These are phyloP conservation scores for Colinus virginianus DNA, from an alignment of 2,113 vertebrate species.

Conservation along the genomic window DNA sequence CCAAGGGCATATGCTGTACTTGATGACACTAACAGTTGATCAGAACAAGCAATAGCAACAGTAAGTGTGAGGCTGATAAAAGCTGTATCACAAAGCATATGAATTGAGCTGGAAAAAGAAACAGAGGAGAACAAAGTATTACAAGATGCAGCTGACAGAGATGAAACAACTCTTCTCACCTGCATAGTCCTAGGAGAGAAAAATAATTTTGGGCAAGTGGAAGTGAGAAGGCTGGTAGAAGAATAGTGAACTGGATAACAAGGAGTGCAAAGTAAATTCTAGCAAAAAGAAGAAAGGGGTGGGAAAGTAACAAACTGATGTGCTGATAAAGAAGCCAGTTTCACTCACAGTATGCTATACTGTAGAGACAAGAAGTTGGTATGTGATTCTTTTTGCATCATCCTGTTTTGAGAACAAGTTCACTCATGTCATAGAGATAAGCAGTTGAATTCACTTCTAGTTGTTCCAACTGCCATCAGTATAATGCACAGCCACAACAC, in stretches of 20 bases:
- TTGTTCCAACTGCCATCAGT: background rate
- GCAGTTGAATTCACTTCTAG: background rate
- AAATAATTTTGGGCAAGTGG: background rate
- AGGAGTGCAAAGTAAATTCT: background rate
- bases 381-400: background rate
- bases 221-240: background rate
- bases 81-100: conserved; percentile 13
- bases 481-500: background rate
- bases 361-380: background rate
- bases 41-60: conserved; percentile 19
- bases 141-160: background rate
- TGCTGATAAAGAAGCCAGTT: background rate
- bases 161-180: background rate
- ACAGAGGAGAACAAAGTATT: background rate
- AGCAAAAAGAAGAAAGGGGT: background rate
- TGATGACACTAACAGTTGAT: conserved; percentile 46
- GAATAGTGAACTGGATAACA: background rate
- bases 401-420: background rate
- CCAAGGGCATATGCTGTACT: conserved; percentile 40
- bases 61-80: conserved; percentile 26
- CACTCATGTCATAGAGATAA: background rate
- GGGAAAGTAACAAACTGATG: background rate
- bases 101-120: conserved; percentile 1
- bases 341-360: accelerated
- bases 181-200: background rate